Base-by-base conservation (phyloP, 2,888 invertebrate genomes). In the Drosophila yooni region DNA sequence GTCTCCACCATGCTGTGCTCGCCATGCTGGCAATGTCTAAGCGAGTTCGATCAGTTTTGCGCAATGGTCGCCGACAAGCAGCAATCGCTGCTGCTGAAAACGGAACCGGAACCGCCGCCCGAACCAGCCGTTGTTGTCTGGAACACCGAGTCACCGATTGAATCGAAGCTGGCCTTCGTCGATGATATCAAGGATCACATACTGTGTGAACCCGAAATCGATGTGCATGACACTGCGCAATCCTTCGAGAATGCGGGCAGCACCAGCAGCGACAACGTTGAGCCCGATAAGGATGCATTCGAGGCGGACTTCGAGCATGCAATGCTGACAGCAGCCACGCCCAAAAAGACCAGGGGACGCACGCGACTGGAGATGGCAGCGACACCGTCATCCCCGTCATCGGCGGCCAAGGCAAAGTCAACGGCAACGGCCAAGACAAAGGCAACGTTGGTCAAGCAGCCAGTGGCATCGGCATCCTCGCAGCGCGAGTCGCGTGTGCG, bases 161-260 rank as follows among this genome's bases (percentile, higher is more conserved):
- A 73, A 29, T 57, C 81, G 11, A 89, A 85, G 43, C 68, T 86
- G 15, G 63, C 57, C 18, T 74, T 85, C n/a, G 73, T 76, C 21
- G 74, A 82, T 3, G 81, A 82, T 46, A 50, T 77, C 13, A 91
- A 91, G 61, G 91, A 88, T 68, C 76, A 87, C n/a, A 79, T 91
- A 59, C 34, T 91, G 0, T 86, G 89, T 29, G 91, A 88, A 33
- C 89, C 89, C 0, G 90, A 90, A 40, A 91, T 90, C 8, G 89
- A 90, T 65, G 90, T 80, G 5, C 40, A 68, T 21, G 8, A 60
- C 56, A 52, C 54, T 31, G 34, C 58, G 48, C 34, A 74, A 52
- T 38, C 57, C 40, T 25, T 15, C 13, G 64, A 58, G 36, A 31
- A 57, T 27, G 29, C 48, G 6, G 53, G 34, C 29, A 43, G 43